Base-by-base conservation (phyloP, 2,888 invertebrate genomes). In the Chromoteleia sp. region DNA sequence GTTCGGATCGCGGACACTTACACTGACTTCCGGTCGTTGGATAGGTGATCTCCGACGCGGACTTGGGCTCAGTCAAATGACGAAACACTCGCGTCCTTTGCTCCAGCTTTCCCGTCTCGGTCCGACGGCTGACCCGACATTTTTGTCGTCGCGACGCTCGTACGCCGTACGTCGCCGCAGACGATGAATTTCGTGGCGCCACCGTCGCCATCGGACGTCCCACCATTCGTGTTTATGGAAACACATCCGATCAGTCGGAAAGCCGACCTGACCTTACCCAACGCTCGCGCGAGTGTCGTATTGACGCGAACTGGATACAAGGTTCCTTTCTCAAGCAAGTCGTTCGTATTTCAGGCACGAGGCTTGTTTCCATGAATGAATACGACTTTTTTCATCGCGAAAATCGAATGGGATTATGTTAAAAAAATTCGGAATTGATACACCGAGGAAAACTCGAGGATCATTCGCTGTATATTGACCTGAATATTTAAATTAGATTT, bases 151-250 rank as follows among this genome's bases (percentile, higher is more conserved):
- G 33, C 68, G 41, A 48, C 56, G 74, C 50, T 68, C 48, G 73
- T 58, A 30, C 63, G 39, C 25, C 10, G 33, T 52, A 63, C 68
- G 61, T 56, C 67, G 83, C 70, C 70, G 81, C 67, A 68, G 30
- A 73, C 81, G 45, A 17, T 39, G 74, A 54, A 61, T 75, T 29
- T 30, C 19, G 80, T 50, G 83, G 80, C 85, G 85, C 83, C 67
- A 75, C 78, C 30, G 48, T 70, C 84, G 82, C 39, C 56, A 59
- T 25, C 63, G 50, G 14, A 30, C 77, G 36, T 79, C 76, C 79
- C 33, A 58, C 79, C 58, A 74, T 74, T 68, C 67, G 48, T 7
- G 54, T 45, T 45, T 48, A 67, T 83, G 68, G 68, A 77, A 78
- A 77, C 67, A 78, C 56, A 45, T 50, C 70, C 12, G 56, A 70